Base-by-base conservation (phyloP, 2,888 invertebrate genomes). In the Sceliomorpha sp. region DNA sequence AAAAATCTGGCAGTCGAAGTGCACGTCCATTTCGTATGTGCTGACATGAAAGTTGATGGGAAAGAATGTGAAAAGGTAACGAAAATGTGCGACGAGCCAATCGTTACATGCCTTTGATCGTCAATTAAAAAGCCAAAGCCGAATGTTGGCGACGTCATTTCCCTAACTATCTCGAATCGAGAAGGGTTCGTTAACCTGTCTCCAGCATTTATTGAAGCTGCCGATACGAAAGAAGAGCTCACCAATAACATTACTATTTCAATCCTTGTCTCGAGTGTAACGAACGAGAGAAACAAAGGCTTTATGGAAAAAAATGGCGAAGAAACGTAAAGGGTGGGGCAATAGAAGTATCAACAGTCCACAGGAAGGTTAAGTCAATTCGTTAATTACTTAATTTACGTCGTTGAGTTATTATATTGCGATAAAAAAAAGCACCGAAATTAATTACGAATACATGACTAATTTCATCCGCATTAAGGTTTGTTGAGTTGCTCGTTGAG, bases 171-270 rank as follows among this genome's bases (percentile, higher is more conserved):
- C 40, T 34, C 27, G 5, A 53, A 62, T 50, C 55, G 48, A 13
- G 45, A 75, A 76, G 77, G 82, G 86, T 87, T 86, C 86, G 85
- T 87, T 87, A 85, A 86, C 82, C 86, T 85, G 86, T 85, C 85
- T 78, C 78, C 75, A 76, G 77, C 83, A 82, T 86, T 84, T 85
- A 87, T 85, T 81, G 85, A 80, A 77, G 74, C 76, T 74, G 78
- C 75, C 76, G 76, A 79, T 78, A 77, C 72, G 79, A 85, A 84
- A 80, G 77, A 76, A 77, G 74, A 78, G 77, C 78, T 72, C 81
- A 80, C 82, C 84, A 79, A 85, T 83, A 83, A 85, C 84, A 82
- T 81, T 83, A 82, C 82, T 80, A 77, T 82, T 85, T 82, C 81
- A 82, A 83, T 83, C 78, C 75, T 71, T 74, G 74, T 74, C 72